These are phyloP conservation scores for Oscheius sp. DNA, from an alignment of 2,888 invertebrate genomes.

Conservation along the genomic window DNA sequence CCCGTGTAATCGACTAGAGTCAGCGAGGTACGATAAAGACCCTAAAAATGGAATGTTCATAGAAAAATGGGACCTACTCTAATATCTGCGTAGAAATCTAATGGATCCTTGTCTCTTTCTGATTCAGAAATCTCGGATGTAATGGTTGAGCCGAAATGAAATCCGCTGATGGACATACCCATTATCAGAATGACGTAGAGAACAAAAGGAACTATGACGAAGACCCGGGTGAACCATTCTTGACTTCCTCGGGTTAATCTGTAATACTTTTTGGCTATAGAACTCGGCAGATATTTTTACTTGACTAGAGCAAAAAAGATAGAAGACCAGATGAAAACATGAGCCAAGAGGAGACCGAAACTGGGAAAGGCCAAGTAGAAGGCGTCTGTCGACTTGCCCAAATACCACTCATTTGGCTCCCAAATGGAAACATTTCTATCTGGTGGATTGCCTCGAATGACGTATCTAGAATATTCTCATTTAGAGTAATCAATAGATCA, in stretches of 20 bases:
- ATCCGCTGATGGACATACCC: conserved; percentile 48
- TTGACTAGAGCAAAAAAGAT: conserved; percentile 41
- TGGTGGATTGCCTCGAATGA: conserved; percentile 41
- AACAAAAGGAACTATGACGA: conserved; percentile 42
- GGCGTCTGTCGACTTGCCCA: conserved; percentile 40
- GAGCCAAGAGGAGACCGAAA: conserved; percentile 41
- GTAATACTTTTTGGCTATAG: neutral
- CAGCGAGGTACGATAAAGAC: conserved; percentile 53
- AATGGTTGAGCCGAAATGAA: conserved; percentile 40
- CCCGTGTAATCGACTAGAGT: conserved; percentile 56
- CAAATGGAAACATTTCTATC: conserved; percentile 42
- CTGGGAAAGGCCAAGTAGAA: conserved; percentile 50
- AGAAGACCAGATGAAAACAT: conserved; percentile 46
- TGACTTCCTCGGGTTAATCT: conserved; percentile 19
- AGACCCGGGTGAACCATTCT: conserved; percentile 34
- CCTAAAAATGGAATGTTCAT: conserved; percentile 37
- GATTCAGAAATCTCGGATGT: conserved; percentile 34
- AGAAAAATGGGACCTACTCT: conserved; percentile 37
- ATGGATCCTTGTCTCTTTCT: conserved; percentile 48
- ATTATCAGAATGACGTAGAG: conserved; percentile 48
- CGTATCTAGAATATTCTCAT: conserved; percentile 40
- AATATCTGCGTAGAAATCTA: conserved; percentile 58
- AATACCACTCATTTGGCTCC: conserved; percentile 60
- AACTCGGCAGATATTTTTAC: conserved; percentile 10
- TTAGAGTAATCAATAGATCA: neutral